A percentile compares a stretch with the other conserved stretches of the same genome.
These are phyloP conservation scores for Petroica traversi DNA, from an alignment of 2,113 vertebrate genomes.

Conservation along the genomic window DNA sequence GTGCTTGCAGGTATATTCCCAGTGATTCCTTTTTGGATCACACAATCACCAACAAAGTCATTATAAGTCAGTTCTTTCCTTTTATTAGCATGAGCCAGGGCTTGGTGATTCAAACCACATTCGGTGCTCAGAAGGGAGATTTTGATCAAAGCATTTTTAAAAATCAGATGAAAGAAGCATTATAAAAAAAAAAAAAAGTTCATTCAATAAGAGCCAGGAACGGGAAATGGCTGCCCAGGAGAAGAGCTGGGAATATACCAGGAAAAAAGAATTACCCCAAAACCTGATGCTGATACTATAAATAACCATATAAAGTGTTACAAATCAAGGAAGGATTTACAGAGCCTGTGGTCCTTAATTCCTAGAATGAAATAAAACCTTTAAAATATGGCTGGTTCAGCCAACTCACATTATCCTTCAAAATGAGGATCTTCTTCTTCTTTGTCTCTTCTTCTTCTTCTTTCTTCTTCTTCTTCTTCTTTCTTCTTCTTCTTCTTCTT, in stretches of 20 bases:
- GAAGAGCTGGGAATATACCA: slow-evolving; percentile 12
- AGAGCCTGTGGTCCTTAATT: background rate
- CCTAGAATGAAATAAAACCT: background rate
- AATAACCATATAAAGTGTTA: background rate
- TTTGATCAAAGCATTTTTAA: slow-evolving; percentile 57
- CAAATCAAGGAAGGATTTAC: background rate
- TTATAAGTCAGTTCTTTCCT: background rate
- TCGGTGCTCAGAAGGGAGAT: slow-evolving; percentile 16
- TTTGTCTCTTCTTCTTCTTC: too few species aligned
- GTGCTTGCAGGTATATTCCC: slow-evolving; percentile 9
- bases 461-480: background rate
- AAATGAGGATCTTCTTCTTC: accelerated
- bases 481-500: accelerated
- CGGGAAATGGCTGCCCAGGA: slow-evolving; percentile 10
- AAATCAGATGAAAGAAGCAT: slow-evolving; percentile 47
- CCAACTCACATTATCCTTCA: background rate
- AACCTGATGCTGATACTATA: background rate
- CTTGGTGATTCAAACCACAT: slow-evolving; percentile 49
- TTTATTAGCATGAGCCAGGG: background rate
- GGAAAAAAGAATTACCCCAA: background rate
- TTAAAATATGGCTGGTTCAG: background rate
- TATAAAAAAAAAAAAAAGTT: slow-evolving; percentile 40
- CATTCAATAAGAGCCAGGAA: slow-evolving; percentile 31
- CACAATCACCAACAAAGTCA: background rate
- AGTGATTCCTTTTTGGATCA: background rate